Base-by-base conservation (phyloP, 2,888 invertebrate genomes). In the Eristalis tenax region DNA sequence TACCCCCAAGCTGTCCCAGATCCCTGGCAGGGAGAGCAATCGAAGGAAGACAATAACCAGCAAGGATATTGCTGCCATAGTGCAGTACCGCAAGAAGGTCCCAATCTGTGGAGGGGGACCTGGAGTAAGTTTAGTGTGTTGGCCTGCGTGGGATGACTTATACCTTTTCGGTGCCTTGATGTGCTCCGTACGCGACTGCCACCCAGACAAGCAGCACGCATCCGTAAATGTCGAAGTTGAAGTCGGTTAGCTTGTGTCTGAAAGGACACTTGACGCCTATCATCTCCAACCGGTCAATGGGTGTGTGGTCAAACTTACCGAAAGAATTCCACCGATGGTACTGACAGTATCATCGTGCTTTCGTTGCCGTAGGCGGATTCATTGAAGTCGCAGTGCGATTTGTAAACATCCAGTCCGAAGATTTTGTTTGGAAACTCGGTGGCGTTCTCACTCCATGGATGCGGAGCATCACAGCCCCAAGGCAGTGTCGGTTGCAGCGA, bases 401-500 rank as follows among this genome's bases (percentile, higher is more conserved):
- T 18, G 18, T 1, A 2, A 1, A 8, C 18, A 0, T 2, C 4
- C 8, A 2, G 1, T 18, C n/a, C 43, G 6, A 18, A 18, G 18
- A 8, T 0, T 6, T 6, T 18, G 43, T 50, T 4, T 15, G n/a
- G n/a, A 4, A 18, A 18, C 32, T 32, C 38, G 38, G 13, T 13
- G 13, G 2, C 0, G 13, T 13, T 38, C 13, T 38, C 13, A 4
- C 13, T 18, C 50, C 50, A 50, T 0, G 50, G 50, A 18, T 18
- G 50, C 8, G 5, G 8, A 50, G 50, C 50, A 50, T 76, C 83
- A 28, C 88, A 88, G 28, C 86, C 94, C 97, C 97, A 97, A 18
- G 97, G 96, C 73, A 98, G 91, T 13, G 94, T 94, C 10, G 94
- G 93, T 75, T 93, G 94, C 87, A 97, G 94, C 0, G 96, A 96